These are phyloP conservation scores for Drosophila chauvacae DNA, from an alignment of 1,140 invertebrate genomes.

Conservation along the genomic window DNA sequence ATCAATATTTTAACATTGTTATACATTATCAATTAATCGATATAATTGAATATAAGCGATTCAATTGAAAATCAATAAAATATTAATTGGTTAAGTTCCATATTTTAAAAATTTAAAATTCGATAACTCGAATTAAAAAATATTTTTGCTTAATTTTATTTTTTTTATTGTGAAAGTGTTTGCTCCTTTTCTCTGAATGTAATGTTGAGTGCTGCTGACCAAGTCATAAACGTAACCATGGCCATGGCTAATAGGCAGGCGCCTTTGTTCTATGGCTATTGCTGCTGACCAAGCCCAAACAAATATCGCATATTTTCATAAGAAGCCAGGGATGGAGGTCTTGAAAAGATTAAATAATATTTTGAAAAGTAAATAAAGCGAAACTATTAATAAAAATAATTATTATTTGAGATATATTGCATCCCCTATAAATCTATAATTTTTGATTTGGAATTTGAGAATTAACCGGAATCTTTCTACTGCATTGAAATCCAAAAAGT, in stretches of 20 bases:
- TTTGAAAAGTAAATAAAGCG: neutral
- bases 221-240: slow-evolving; percentile 64
- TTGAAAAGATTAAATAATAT: neutral
- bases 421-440: too few species aligned
- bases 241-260: slow-evolving; percentile 62
- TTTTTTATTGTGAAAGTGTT: neutral
- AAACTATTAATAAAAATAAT: neutral
- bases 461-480: neutral
- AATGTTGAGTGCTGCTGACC: slow-evolving; percentile 54
- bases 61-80: too few species aligned
- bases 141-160: neutral
- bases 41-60: too few species aligned
- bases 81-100: too few species aligned
- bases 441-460: too few species aligned
- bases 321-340: slow-evolving; percentile 56
- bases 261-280: slow-evolving; percentile 71
- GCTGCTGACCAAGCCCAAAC: slow-evolving; percentile 72
- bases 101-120: too few species aligned
- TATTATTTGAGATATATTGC: too few species aligned
- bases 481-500: neutral
- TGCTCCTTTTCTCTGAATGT: neutral
- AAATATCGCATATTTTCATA: slow-evolving; percentile 68
- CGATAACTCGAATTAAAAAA: too few species aligned
- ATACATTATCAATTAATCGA: too few species aligned
- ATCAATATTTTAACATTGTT: too few species aligned